phyloP scores from a whole-genome alignment of 2,797 vertebrate genomes.

The Limnodromus scolopaceus region DNA sequence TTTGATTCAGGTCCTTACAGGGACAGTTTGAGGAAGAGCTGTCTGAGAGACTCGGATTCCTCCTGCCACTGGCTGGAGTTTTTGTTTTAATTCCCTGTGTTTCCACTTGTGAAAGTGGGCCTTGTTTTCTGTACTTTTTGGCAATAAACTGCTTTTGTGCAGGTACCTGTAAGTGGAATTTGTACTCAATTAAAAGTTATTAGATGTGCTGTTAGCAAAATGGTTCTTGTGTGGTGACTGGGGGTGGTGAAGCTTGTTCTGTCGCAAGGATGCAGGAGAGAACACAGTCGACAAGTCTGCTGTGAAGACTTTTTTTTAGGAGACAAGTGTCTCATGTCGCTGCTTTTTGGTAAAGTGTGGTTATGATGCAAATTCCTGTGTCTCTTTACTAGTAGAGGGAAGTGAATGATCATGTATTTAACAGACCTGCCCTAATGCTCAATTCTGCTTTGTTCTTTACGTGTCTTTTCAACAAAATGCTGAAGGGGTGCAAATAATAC shows the following conservation, averaged over 20 bases:
- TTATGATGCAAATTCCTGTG: rapidly evolving
- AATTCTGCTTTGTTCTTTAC: rapidly evolving
- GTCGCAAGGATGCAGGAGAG: rapidly evolving
- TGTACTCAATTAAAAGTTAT: background rate
- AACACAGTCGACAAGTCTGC: rapidly evolving
- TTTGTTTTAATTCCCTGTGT: background rate
- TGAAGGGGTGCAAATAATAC: rapidly evolving
- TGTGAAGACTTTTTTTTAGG: rapidly evolving
- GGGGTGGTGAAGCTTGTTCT: background rate
- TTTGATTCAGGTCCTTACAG: no score
- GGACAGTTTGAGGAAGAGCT: no score
- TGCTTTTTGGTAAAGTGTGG: no score
- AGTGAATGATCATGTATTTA: rapidly evolving
- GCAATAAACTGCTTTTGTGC: background rate
- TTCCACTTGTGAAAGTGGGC: background rate
- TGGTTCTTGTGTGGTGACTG: background rate
- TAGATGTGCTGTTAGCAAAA: background rate
- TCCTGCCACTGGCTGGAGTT: rapidly evolving
- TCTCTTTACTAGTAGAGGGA: no score
- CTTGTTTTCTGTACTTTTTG: background rate
- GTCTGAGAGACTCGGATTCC: no score
- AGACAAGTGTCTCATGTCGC: rapidly evolving
- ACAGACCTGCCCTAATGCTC: background rate
- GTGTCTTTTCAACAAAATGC: background rate
- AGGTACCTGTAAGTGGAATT: background rate